phyloP scores from a whole-genome alignment of 2,797 vertebrate species.

The Holocentrus rufus region DNA sequence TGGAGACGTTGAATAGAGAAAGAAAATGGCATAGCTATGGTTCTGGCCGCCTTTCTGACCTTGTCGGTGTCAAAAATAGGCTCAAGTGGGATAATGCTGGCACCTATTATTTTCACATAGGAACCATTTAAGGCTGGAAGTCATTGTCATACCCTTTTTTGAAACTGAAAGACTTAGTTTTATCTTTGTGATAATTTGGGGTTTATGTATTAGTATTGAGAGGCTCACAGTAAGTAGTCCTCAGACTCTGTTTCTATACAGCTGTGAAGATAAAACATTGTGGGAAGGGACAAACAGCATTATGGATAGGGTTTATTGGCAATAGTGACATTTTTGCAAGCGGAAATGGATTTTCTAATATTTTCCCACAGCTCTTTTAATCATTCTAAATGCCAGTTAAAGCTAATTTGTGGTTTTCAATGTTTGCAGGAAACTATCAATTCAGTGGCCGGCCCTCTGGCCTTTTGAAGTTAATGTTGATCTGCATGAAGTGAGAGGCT shows the following conservation, averaged over 20 bases:
- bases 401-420: neutral
- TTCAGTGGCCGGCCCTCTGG: too few species aligned
- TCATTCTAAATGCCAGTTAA: neutral
- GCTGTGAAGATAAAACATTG: constrained; percentile 15
- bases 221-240: constrained; percentile 20
- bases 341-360: neutral
- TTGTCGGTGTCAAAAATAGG: constrained; percentile 34
- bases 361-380: neutral
- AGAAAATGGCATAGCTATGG: constrained; percentile 49
- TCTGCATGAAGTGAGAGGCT: neutral
- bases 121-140: constrained; percentile 4
- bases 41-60: constrained; percentile 46
- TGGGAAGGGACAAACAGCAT: neutral
- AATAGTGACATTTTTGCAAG: neutral
- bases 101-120: constrained; percentile 73
- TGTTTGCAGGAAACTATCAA: neutral
- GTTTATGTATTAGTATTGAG: constrained; percentile 32
- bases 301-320: neutral
- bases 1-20: neutral
- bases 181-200: constrained; percentile 23
- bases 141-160: constrained; percentile 1
- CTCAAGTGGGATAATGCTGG: constrained; percentile 29
- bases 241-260: constrained; percentile 11
- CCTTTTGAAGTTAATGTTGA: neutral
- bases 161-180: constrained; percentile 43